Percentiles rank a stretch among this genome's conserved stretches.
phyloP scores from a whole-genome alignment of 2,797 vertebrate genomes.

The Hypotaenidia okinawae region DNA sequence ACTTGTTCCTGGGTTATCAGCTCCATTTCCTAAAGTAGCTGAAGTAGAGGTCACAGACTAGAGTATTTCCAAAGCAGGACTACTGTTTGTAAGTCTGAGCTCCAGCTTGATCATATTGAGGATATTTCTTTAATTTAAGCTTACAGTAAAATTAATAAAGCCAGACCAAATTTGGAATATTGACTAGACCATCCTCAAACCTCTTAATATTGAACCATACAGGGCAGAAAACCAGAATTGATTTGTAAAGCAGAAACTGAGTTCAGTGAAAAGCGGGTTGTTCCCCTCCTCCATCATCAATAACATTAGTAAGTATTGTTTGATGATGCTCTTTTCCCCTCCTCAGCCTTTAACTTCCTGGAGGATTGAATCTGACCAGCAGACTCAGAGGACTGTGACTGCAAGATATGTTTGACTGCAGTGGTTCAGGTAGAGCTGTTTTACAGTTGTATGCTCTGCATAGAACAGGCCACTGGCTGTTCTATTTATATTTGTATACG shows the following conservation, averaged over 20 bases:
- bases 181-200: background rate
- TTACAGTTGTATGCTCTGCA: background rate
- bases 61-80: background rate
- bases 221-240: background rate
- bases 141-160: background rate
- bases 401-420: background rate
- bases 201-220: background rate
- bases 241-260: conserved; percentile 11
- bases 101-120: background rate
- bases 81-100: background rate
- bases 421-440: background rate
- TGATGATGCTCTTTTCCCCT: background rate
- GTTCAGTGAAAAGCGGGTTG: background rate
- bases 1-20: background rate
- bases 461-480: background rate
- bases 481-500: background rate
- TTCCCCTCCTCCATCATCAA: background rate
- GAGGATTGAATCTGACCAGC: background rate
- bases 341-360: background rate
- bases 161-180: background rate
- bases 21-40: background rate
- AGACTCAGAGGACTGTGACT: background rate
- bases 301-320: background rate
- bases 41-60: background rate
- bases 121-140: background rate